These are phyloP conservation scores for Perca fluviatilis DNA, from an alignment of 2,113 vertebrate genomes.

Conservation along the genomic window DNA sequence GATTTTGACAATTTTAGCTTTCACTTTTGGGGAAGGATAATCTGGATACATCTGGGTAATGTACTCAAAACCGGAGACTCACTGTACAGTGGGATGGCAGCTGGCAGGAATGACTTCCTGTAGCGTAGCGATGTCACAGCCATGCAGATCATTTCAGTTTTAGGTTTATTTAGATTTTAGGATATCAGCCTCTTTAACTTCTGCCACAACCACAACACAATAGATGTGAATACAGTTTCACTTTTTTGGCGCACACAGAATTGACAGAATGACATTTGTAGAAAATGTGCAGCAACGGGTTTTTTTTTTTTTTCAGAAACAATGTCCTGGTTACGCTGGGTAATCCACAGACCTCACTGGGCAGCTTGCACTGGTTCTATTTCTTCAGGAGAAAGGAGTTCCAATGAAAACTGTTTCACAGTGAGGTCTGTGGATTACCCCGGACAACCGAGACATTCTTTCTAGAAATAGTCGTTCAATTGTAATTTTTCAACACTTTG, in stretches of 20 bases:
- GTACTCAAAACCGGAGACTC: background rate
- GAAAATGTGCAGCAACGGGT: conserved; percentile 4
- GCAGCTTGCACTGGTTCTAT: conserved; percentile 29
- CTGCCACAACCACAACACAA: background rate
- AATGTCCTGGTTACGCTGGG: conserved; percentile 36
- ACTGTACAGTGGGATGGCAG: background rate
- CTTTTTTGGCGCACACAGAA: background rate
- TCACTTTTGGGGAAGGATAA: too few species aligned
- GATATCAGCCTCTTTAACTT: background rate
- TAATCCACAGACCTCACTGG: conserved; percentile 49
- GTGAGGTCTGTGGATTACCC: conserved; percentile 52
- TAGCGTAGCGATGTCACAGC: background rate
- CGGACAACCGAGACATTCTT: conserved; percentile 41
- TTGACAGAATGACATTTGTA: background rate
- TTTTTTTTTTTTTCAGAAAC: conserved; percentile 29
- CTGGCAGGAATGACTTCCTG: background rate
- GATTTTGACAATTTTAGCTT: too few species aligned
- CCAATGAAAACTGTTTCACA: conserved; percentile 47
- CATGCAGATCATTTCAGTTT: background rate
- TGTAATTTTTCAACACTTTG: conserved; percentile 62
- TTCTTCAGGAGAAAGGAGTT: conserved; percentile 42
- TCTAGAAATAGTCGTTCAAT: conserved; percentile 58
- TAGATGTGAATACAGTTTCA: background rate
- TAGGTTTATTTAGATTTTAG: background rate
- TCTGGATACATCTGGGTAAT: too few species aligned